A percentile compares a stretch with the other conserved stretches of the same genome.
Evolutionary conservation across 2,113 vertebrate species (phyloP).

Genomic region (Taurulus bubalis): DNA sequence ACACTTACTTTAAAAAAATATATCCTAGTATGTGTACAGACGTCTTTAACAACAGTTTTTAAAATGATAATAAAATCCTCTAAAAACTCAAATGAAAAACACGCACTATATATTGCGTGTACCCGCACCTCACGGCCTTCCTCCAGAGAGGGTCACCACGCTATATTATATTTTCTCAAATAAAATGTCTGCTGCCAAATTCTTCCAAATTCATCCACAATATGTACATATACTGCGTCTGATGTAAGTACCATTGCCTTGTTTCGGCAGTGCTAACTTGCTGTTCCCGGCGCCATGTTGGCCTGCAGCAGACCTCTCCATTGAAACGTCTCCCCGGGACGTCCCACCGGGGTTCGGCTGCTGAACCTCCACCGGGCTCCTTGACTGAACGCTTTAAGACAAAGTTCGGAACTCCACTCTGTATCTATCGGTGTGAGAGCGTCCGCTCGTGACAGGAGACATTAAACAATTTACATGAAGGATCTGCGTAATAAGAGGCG

Average conservation of each 20-base stretch:
- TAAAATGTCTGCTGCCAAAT: neutral
- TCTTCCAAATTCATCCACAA: neutral
- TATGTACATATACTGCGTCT: neutral
- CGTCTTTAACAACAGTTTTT: neutral
- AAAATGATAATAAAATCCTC: neutral
- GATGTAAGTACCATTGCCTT: neutral
- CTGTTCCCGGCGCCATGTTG: conserved; percentile 28
- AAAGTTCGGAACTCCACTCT: conserved; percentile 35
- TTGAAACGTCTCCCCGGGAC: conserved; percentile 13
- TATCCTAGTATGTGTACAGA: no score
- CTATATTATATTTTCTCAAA: neutral
- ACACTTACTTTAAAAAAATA: neutral
- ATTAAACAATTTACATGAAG: conserved; percentile 58
- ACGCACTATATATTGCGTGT: neutral
- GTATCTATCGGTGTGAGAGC: conserved; percentile 23
- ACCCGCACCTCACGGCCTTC: no score
- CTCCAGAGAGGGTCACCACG: no score
- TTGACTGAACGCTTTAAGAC: conserved; percentile 3
- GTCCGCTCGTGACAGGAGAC: conserved; percentile 16
- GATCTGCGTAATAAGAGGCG: conserved; percentile 48
- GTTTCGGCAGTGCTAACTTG: neutral
- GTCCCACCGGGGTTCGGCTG: neutral
- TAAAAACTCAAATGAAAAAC: neutral
- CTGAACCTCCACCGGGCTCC: neutral
- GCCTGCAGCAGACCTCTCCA: conserved; percentile 15